Conservation (phyloP, 2,888 invertebrate genomes). For the Falcaria lacertinaria region DNA sequence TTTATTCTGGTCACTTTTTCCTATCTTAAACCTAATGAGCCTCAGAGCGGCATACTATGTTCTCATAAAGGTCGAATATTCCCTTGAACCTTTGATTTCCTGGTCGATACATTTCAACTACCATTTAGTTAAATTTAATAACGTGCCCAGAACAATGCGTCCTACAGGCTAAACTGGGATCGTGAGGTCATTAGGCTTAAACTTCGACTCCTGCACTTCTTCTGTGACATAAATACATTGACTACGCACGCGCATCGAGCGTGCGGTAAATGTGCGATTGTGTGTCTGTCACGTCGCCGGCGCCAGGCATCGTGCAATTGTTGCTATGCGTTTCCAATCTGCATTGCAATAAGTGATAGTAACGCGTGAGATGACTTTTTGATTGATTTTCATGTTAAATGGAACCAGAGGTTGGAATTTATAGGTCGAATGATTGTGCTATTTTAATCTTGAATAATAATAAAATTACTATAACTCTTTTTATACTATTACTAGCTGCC, state of each 20-base stretch:
- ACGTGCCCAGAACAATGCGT: neutral
- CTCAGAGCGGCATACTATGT: neutral
- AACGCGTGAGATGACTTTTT: neutral
- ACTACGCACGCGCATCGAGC: neutral
- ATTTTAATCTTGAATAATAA: no score
- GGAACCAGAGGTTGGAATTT: neutral
- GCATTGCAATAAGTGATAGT: neutral
- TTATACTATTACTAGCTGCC: no score
- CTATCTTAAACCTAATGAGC: no score
- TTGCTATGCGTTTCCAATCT: neutral
- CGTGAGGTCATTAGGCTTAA: slow-evolving; percentile 2
- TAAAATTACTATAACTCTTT: no score
- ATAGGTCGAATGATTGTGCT: neutral
- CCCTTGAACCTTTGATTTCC: neutral
- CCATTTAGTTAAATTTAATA: neutral
- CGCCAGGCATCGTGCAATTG: neutral
- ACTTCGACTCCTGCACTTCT: slow-evolving; percentile 3
- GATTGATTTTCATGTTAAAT: neutral
- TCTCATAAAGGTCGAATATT: neutral
- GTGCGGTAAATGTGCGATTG: slow-evolving; percentile 2
- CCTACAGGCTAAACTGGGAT: neutral
- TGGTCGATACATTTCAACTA: neutral
- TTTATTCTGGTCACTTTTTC: no score
- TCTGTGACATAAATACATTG: slow-evolving; percentile 1
- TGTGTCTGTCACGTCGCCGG: neutral